phyloP scores from a whole-genome alignment of 1,140 invertebrate species.

The Drosophila pectinifera region DNA sequence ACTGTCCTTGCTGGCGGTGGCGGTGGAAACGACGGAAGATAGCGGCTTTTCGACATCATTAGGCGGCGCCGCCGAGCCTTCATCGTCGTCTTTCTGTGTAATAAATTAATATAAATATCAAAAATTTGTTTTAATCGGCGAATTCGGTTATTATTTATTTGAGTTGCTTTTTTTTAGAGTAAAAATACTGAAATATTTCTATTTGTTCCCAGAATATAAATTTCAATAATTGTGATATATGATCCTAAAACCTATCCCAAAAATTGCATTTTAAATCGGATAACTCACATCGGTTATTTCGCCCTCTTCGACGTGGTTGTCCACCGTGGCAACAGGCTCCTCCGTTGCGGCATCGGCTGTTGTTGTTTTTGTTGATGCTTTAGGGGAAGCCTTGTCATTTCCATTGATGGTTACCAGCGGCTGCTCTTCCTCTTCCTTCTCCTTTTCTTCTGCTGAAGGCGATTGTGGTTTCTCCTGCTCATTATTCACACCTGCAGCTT shows the following conservation, averaged over 20 bases:
- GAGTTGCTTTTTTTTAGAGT: no score
- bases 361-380: background rate
- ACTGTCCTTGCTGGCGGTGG: constrained; percentile 3
- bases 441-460: background rate
- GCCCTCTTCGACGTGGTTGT: constrained; percentile 62
- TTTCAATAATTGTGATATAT: constrained; percentile 5
- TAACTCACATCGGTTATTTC: constrained; percentile 70
- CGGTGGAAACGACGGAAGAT: background rate
- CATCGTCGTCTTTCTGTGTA: constrained; percentile 58
- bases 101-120: background rate
- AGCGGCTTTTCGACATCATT: background rate
- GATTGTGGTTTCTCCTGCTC: constrained; percentile 5
- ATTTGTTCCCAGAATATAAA: no score
- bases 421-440: background rate
- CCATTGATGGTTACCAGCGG: constrained; percentile 52
- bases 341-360: background rate
- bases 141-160: no score
- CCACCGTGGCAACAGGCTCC: background rate
- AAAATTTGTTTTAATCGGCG: no score
- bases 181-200: no score
- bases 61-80: background rate
- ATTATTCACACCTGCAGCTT: constrained; percentile 23
- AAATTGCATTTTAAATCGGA: background rate
- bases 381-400: background rate
- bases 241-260: background rate